Evolutionary conservation across 2,888 invertebrate genomes (phyloP), one percentile per base, ranked within the genome.

Genomic region (Ormia ochracea): DNA sequence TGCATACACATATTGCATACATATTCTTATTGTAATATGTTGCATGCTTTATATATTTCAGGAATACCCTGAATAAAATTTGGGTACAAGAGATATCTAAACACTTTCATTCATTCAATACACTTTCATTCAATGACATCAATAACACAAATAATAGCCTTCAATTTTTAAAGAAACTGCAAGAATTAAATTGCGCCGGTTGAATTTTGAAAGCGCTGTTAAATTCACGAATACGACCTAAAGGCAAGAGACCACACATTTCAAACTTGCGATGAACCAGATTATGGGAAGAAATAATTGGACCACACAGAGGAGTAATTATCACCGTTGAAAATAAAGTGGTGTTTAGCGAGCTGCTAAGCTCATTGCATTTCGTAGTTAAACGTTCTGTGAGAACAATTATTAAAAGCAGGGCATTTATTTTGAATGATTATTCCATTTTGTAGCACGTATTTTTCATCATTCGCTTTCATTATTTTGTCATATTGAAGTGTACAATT

Each of bases 401-500:
- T 77, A 76, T 69, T 63, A 45, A 19, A 61, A 69, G 68, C 76
- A 72, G 41, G 76, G 76, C 61, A 80, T 80, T 80, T 80, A 80
- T 80, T 76, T 80, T 63, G 72, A 73, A 80, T 80, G 80, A 80
- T 80, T 76, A 68, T 80, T 68, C 68, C 36, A 72, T 76, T 72
- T 80, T 68, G 31, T 54, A 10, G 17, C 14, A 31, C n/a, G 14
- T 4, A 23, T 19, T 58, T 19, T 77, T 31, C 31, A 12, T 17
- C 31, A 7, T 45, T 31, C n/a, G 23, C 56, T n/a, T 78, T 66
- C 56, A 41, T 76, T 76, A 80, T 80, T 76, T 80, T 80, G 80
- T 80, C 80, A 80, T 80, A 56, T 76, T 80, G 68, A 80, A 80
- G 80, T 80, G 76, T 80, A 72, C 52, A 68, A 73, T 80, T 80